phyloP scores from a whole-genome alignment of 2,113 vertebrate species.

The Poeciliopsis prolifica region DNA sequence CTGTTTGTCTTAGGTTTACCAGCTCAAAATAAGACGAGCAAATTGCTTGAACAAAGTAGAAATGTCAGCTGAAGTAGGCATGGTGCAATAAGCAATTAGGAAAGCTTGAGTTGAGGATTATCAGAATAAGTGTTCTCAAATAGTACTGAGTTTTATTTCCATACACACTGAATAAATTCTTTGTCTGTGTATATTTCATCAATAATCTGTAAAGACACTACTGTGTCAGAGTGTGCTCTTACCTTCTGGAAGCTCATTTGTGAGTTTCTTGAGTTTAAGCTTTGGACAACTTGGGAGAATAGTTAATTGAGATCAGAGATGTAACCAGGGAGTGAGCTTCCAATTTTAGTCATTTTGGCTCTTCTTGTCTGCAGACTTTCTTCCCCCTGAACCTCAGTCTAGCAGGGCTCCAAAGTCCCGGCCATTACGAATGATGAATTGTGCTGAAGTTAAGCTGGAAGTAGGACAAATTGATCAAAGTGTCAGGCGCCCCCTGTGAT shows the following conservation, averaged over 20 bases:
- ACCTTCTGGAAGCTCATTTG: conserved; percentile 31
- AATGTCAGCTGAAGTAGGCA: conserved; percentile 44
- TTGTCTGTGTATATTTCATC: conserved; percentile 21
- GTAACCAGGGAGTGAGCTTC: conserved; percentile 72
- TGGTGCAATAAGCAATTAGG: conserved; percentile 42
- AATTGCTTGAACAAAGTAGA: conserved; percentile 40
- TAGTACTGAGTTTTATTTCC: conserved; percentile 22
- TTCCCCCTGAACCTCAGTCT: conserved; percentile 65
- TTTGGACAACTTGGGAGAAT: conserved; percentile 61
- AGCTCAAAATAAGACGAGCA: conserved; percentile 67
- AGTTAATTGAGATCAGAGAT: conserved; percentile 75
- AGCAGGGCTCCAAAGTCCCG: conserved; percentile 67
- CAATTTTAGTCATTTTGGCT: conserved; percentile 77
- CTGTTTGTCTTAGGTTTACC: conserved; percentile 72
- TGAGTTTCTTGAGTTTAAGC: conserved; percentile 38
- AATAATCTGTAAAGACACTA: conserved; percentile 19
- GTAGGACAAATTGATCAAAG: conserved; percentile 86
- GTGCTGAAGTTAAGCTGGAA: conserved; percentile 80
- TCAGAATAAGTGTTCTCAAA: conserved; percentile 49
- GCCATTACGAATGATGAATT: conserved; percentile 85
- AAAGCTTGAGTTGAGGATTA: conserved; percentile 59
- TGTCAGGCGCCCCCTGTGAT: conserved; percentile 83
- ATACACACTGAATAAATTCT: not conserved
- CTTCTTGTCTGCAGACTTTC: conserved; percentile 65
- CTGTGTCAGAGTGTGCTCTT: conserved; percentile 17